phyloP scores from a whole-genome alignment of 1,140 invertebrate species.

The Aphis craccivora region DNA sequence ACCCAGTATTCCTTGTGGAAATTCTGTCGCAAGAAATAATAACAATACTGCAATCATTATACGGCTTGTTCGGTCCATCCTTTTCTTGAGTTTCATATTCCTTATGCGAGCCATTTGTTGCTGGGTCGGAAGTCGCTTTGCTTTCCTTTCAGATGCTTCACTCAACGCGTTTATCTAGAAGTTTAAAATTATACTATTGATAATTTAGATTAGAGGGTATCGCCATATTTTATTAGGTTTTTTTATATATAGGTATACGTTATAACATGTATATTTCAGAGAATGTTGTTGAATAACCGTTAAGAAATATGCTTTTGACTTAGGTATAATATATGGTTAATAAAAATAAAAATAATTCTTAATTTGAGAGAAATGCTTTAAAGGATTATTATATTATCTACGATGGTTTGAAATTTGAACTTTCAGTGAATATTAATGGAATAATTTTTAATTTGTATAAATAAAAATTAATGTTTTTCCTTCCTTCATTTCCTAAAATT shows the following conservation, averaged over 20 bases:
- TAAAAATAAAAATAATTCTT: background rate
- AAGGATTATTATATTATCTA: background rate
- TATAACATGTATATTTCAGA: background rate
- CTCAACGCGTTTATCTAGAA: slow-evolving; percentile 74
- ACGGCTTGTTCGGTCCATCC: slow-evolving; percentile 86
- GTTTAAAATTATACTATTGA: background rate
- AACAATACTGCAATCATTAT: slow-evolving; percentile 93
- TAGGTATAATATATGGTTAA: background rate
- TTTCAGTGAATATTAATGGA: background rate
- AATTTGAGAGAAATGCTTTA: background rate
- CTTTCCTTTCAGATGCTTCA: slow-evolving; percentile 52
- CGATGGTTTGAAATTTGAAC: slow-evolving; percentile 61
- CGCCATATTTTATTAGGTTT: background rate
- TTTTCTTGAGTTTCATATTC: slow-evolving; percentile 60
- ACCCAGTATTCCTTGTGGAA: slow-evolving; percentile 86
- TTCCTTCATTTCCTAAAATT: too few relatives aligned
- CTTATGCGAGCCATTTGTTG: slow-evolving; percentile 17
- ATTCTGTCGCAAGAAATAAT: slow-evolving; percentile 85
- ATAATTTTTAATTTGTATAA: background rate
- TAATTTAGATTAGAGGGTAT: background rate
- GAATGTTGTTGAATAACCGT: background rate
- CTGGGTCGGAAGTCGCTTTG: slow-evolving; percentile 29
- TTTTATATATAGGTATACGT: background rate
- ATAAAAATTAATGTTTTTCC: too few relatives aligned
- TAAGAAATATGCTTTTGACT: background rate